phyloP scores from a whole-genome alignment of 1,140 invertebrate species.

The Steinernema khuongi region DNA sequence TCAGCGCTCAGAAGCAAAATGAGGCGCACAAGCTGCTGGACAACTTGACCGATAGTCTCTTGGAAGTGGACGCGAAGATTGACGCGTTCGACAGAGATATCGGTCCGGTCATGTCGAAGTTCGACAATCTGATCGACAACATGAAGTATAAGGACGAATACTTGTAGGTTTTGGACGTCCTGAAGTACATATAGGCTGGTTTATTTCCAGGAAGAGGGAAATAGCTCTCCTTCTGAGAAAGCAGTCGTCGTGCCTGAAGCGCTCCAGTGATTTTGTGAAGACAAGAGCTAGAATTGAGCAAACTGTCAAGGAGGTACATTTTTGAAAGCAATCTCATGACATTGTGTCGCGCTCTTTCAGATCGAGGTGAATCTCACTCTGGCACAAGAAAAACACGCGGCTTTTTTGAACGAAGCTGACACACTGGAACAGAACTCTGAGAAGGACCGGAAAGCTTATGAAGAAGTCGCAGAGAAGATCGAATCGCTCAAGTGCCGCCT shows the following conservation, averaged over 20 bases:
- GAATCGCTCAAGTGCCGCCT: no score
- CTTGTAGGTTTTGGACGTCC: neutral
- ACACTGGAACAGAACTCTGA: no score
- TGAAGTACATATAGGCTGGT: neutral
- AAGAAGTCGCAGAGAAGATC: no score
- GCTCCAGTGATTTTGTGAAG: neutral
- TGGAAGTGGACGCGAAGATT: neutral
- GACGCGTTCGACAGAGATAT: neutral
- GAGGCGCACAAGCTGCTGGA: neutral
- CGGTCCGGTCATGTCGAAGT: neutral
- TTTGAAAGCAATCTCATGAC: no score
- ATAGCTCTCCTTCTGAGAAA: neutral
- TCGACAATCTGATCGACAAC: neutral
- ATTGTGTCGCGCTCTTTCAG: no score
- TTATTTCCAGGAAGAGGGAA: neutral
- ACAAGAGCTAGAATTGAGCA: neutral
- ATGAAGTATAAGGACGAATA: constrained; percentile 5
- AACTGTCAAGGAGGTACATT: neutral
- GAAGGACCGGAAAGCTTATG: no score
- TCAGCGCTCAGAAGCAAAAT: neutral
- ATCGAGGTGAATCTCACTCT: no score
- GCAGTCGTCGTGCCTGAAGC: neutral
- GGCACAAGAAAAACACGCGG: no score
- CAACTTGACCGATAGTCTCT: neutral
- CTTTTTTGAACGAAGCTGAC: no score